Base-by-base conservation (phyloP, 1,140 invertebrate species). In the Portunus trituberculatus region DNA sequence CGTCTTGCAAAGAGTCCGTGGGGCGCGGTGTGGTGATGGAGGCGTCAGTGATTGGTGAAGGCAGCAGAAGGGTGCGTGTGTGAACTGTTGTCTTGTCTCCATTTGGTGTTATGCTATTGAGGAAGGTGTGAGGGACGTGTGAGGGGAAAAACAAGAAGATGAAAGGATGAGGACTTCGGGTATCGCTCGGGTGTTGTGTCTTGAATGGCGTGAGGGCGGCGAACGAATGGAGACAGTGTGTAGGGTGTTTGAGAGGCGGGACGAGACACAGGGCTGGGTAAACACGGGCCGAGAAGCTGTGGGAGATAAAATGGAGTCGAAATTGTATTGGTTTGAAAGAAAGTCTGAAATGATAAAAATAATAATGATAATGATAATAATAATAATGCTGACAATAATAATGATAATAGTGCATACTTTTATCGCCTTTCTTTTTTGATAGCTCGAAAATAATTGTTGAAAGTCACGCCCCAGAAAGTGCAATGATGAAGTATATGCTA, bases 171-270 rank as follows among this genome's bases (percentile, higher is more conserved):
- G 67, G 67, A 76, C 20, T 12, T 12, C n/a, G 67, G 67, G 67
- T 76, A 76, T 76, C 25, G n/a, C n/a, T 12, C 2, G 4, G 25
- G 20, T 76, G 67, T 76, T 76, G 20, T 76, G 1, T 76, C 20
- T 20, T 76, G 67, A 91, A 91, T 91, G 89, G 89, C 7, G 46
- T 25, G 89, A 14, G n/a, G 89, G 89, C 25, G 31, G n/a, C 32
- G 20, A 10, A 32, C 86, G 86, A 39, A 39, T 45, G 86, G 45
- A 46, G 45, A 46, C 16, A 46, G n/a, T 39, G 45, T 39, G 45
- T 39, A 88, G 86, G 45, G 86, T 45, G 86, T 45, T 39, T 45
- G 28, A 32, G 31, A 32, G 86, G 20, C 16, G 29, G 90, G 29
- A 29, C 4, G 46, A 29, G 91, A 29, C 25, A 28, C n/a, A 28